A percentile compares a stretch with the other conserved stretches of the same genome.
phyloP scores from a whole-genome alignment of 2,797 vertebrate genomes.

The Manis crassicaudata region DNA sequence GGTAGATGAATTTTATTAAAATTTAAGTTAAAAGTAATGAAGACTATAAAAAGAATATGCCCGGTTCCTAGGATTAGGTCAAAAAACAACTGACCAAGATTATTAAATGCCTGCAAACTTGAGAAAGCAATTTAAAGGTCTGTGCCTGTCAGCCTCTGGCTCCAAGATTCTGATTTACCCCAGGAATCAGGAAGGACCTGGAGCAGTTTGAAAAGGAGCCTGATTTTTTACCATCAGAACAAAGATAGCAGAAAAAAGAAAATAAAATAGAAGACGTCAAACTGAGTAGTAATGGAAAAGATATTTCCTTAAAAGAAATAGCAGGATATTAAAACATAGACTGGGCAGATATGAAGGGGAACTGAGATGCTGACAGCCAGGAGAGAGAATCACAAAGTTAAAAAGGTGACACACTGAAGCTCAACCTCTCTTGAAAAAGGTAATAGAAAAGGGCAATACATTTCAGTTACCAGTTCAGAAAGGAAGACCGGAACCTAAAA shows the following conservation, averaged over 20 bases:
- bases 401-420: not conserved
- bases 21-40: conserved; percentile 1
- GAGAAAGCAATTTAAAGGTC: conserved; percentile 26
- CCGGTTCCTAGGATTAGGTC: not conserved
- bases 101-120: not conserved
- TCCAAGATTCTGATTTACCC: not conserved
- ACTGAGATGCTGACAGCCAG: not conserved
- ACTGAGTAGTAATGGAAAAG: not conserved
- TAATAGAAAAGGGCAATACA: not conserved
- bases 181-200: not conserved
- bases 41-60: not conserved
- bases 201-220: not conserved
- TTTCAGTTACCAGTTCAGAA: conserved; percentile 4
- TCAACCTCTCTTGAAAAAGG: not conserved
- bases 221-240: not conserved
- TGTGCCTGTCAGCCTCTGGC: not conserved
- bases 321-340: not conserved
- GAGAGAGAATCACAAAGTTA: not conserved
- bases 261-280: conserved; percentile 31
- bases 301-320: not conserved
- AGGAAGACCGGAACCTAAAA: not conserved
- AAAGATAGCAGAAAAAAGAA: not conserved
- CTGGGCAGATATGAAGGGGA: not conserved
- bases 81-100: conserved; percentile 10
- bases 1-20: conserved; percentile 6